Evolutionary conservation across 2,113 vertebrate species (phyloP).

Genomic region (Peucedramus taeniatus): DNA sequence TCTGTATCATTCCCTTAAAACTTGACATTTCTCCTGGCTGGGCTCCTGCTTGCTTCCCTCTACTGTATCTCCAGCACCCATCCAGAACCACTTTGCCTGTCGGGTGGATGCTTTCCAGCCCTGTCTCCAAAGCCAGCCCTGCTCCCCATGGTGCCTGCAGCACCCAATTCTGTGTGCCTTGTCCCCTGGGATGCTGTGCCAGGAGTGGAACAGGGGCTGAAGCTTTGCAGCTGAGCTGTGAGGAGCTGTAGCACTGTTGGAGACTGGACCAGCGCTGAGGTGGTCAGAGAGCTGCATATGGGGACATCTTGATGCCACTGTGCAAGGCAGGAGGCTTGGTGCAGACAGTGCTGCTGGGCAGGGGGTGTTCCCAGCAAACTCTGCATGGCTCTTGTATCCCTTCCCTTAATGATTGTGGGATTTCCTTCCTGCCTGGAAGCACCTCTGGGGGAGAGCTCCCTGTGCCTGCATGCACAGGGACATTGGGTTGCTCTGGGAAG

Average conservation of each 20-base stretch:
- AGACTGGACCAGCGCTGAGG: not conserved
- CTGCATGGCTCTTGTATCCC: not conserved
- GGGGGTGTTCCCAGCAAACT: not conserved
- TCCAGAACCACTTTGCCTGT: conserved; percentile 62
- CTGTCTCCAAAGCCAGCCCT: not conserved
- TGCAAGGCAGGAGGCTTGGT: not conserved
- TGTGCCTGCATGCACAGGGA: not conserved
- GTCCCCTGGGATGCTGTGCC: not conserved
- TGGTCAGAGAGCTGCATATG: not conserved
- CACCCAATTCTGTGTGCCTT: not conserved
- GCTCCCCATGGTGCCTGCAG: fast-evolving
- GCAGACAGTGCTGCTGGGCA: not conserved
- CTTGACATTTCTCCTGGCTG: not conserved
- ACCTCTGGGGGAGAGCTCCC: not conserved
- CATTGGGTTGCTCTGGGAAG: not conserved
- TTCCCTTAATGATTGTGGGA: not conserved
- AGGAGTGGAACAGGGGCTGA: not conserved
- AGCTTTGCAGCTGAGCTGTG: not conserved
- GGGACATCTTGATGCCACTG: not conserved
- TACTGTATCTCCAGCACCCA: not conserved
- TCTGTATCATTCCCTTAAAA: not conserved
- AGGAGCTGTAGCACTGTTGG: not conserved
- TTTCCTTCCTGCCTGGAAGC: not conserved
- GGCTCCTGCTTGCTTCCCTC: not conserved
- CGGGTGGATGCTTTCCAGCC: not conserved